These are phyloP conservation scores for Gymnosoma rotundatum DNA, from an alignment of 2,888 invertebrate genomes.

Conservation along the genomic window DNA sequence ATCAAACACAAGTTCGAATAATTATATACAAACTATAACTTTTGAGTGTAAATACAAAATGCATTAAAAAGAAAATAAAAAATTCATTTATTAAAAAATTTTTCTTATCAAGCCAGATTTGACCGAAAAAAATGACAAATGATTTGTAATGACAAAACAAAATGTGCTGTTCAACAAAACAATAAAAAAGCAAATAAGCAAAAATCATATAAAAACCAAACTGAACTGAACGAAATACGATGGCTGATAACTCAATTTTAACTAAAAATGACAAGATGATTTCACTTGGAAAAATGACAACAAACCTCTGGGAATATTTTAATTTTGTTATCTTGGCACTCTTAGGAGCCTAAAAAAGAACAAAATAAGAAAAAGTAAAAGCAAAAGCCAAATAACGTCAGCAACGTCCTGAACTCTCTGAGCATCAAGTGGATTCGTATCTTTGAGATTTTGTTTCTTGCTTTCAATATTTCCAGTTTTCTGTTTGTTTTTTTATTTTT, in stretches of 20 bases:
- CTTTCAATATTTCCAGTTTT: constrained; percentile 52
- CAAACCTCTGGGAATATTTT: constrained; percentile 63
- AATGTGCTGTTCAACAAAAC: constrained; percentile 32
- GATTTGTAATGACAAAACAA: constrained; percentile 70
- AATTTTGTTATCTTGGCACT: constrained; percentile 52
- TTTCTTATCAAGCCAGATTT: constrained; percentile 29
- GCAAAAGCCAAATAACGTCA: constrained; percentile 8
- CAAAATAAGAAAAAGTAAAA: constrained; percentile 29
- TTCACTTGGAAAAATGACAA: constrained; percentile 72
- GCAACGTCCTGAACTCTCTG: constrained; percentile 27
- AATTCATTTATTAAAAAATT: constrained; percentile 32
- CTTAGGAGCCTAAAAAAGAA: constrained; percentile 36
- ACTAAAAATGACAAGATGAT: constrained; percentile 76
- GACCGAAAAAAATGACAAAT: constrained; percentile 58
- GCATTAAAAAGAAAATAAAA: not conserved
- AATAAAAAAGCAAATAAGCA: not conserved
- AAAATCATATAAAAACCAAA: constrained; percentile 1
- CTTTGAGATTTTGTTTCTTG: constrained; percentile 25
- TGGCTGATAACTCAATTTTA: constrained; percentile 78
- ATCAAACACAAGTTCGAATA: too few species aligned
- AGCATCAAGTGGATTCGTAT: constrained; percentile 49
- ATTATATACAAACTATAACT: not conserved
- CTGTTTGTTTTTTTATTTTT: constrained; percentile 7
- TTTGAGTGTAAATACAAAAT: not conserved
- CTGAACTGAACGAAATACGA: constrained; percentile 4